phyloP scores from a whole-genome alignment of 2,888 invertebrate genomes.

The Xestobium rufovillosum region DNA sequence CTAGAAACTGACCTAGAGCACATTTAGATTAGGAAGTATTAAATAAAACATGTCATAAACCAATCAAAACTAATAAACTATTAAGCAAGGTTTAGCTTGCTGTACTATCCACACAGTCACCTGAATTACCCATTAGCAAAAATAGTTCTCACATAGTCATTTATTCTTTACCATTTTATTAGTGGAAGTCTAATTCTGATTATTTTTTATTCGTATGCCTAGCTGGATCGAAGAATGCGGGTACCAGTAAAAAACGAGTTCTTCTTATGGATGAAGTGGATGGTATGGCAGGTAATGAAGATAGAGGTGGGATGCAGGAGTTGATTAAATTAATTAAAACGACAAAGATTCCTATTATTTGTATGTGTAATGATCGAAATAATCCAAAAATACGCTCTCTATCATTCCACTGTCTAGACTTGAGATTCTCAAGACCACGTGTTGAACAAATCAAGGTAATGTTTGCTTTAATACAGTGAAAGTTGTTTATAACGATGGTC shows the following conservation, averaged over 20 bases:
- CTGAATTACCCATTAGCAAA: no score
- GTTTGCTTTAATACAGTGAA: constrained; percentile 3
- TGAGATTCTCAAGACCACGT: constrained; percentile 77
- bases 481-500: not conserved
- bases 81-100: no score
- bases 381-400: constrained; percentile 89
- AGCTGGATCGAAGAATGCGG: constrained; percentile 34
- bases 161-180: no score
- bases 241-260: constrained; percentile 72
- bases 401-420: constrained; percentile 89
- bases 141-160: no score
- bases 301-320: constrained; percentile 94
- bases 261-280: constrained; percentile 99
- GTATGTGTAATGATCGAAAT: constrained; percentile 97
- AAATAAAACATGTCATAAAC: no score
- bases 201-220: no score
- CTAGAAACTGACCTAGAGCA: no score
- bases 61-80: no score
- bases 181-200: constrained; percentile 10
- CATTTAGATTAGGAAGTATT: no score
- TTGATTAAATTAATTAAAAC: constrained; percentile 85
- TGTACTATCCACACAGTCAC: no score
- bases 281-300: constrained; percentile 99
- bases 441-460: constrained; percentile 82
- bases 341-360: constrained; percentile 81